Evolutionary conservation across 2,113 vertebrate species (phyloP).

Genomic region (Carollia perspicillata): DNA sequence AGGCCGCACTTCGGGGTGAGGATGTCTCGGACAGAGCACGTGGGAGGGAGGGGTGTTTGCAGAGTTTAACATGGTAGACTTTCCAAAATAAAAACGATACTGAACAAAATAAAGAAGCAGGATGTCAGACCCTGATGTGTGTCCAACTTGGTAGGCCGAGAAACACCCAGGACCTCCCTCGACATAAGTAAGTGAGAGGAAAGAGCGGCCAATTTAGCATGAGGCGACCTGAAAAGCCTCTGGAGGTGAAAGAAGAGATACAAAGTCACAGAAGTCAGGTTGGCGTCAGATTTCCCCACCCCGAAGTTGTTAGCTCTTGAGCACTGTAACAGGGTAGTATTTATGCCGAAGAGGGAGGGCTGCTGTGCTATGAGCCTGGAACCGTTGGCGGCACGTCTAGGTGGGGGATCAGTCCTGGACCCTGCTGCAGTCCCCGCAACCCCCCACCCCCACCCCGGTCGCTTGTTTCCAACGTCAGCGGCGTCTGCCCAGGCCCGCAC

Average conservation of each 20-base stretch:
- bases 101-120: background rate
- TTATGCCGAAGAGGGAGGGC: no score
- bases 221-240: no score
- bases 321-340: accelerated
- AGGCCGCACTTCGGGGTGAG: no score
- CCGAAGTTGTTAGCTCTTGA: background rate
- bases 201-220: accelerated
- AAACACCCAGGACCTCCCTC: background rate
- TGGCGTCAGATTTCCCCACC: accelerated
- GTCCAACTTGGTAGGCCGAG: accelerated
- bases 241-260: background rate
- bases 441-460: no score
- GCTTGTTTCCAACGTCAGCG: background rate
- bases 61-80: background rate
- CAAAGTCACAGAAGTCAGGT: accelerated
- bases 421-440: background rate
- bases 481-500: accelerated
- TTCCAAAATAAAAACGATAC: background rate
- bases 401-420: no score
- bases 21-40: background rate
- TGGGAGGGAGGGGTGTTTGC: background rate
- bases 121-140: background rate
- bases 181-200: no score
- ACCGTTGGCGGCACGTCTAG: no score
- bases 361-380: no score